These are phyloP conservation scores for Hermaeophaga mercurialis DNA, from an alignment of 2,888 invertebrate genomes.

Conservation along the genomic window DNA sequence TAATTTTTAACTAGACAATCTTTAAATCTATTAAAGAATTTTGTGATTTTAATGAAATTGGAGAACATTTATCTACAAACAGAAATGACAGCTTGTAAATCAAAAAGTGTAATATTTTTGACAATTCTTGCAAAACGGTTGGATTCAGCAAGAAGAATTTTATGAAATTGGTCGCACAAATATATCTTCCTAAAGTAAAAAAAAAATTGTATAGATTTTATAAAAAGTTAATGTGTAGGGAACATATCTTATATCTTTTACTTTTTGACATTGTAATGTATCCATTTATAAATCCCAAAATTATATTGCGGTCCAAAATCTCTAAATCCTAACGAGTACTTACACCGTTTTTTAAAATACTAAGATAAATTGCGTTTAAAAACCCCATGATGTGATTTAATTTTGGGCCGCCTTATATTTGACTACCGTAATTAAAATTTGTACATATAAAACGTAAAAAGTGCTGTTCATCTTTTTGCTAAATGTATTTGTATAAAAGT, in stretches of 20 bases:
- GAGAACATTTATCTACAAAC: neutral
- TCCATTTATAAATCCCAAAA: neutral
- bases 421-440: neutral
- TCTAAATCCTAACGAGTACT: too few relatives aligned
- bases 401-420: neutral
- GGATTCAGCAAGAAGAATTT: slow-evolving; percentile 30
- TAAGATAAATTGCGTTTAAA: neutral
- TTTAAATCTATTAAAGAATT: too few relatives aligned
- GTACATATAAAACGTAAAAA: slow-evolving; percentile 6
- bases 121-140: slow-evolving; percentile 26
- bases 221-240: slow-evolving; percentile 15
- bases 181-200: slow-evolving; percentile 14
- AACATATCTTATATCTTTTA: slow-evolving; percentile 25
- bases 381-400: too few relatives aligned
- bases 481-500: slow-evolving; percentile 14
- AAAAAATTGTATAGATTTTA: slow-evolving; percentile 19
- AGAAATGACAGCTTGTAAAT: slow-evolving; percentile 4
- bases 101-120: slow-evolving; percentile 15
- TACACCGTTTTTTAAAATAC: neutral
- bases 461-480: slow-evolving; percentile 10
- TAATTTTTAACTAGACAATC: too few relatives aligned
- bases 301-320: neutral
- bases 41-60: too few relatives aligned
- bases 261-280: neutral
- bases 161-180: slow-evolving; percentile 26